phyloP scores from a whole-genome alignment of 2,113 vertebrate genomes.

The Tautogolabrus adspersus region DNA sequence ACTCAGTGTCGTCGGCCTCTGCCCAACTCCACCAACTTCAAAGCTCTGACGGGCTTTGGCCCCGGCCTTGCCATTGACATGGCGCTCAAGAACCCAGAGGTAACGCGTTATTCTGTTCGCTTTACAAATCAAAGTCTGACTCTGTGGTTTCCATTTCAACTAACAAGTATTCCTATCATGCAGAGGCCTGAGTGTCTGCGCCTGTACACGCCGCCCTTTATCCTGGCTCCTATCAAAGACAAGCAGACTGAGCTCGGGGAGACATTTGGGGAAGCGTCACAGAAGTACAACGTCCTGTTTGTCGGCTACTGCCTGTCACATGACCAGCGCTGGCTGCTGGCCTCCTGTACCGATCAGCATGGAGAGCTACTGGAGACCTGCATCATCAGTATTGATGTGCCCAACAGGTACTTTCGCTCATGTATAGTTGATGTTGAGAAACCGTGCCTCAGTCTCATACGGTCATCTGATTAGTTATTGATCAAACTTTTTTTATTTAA shows the following conservation, averaged over 20 bases:
- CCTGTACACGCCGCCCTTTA: conserved; percentile 96
- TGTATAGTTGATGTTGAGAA: background rate
- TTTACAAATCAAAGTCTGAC: background rate
- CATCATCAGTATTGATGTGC: conserved; percentile 96
- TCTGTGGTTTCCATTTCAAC: background rate
- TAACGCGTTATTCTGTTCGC: conserved; percentile 41
- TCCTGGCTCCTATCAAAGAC: conserved; percentile 97
- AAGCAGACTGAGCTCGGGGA: conserved; percentile 98
- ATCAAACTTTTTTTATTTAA: background rate
- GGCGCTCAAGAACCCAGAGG: conserved; percentile 94
- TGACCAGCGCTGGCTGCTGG: conserved; percentile 97
- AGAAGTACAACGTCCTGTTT: conserved; percentile 98
- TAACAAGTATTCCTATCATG: conserved; percentile 11
- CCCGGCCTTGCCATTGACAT: conserved; percentile 97
- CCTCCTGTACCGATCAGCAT: conserved; percentile 96
- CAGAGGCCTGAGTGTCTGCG: conserved; percentile 95
- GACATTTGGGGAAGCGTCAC: conserved; percentile 96
- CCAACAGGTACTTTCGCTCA: conserved; percentile 84
- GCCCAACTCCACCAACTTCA: conserved; percentile 95
- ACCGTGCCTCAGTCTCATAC: too few species aligned
- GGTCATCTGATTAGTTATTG: background rate
- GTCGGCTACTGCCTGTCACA: conserved; percentile 98
- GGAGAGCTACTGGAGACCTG: conserved; percentile 97
- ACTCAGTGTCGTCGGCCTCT: conserved; percentile 96
- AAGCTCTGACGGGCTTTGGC: conserved; percentile 97